These are phyloP conservation scores for Caerostris darwini DNA, from an alignment of 1,140 invertebrate species.

Conservation along the genomic window DNA sequence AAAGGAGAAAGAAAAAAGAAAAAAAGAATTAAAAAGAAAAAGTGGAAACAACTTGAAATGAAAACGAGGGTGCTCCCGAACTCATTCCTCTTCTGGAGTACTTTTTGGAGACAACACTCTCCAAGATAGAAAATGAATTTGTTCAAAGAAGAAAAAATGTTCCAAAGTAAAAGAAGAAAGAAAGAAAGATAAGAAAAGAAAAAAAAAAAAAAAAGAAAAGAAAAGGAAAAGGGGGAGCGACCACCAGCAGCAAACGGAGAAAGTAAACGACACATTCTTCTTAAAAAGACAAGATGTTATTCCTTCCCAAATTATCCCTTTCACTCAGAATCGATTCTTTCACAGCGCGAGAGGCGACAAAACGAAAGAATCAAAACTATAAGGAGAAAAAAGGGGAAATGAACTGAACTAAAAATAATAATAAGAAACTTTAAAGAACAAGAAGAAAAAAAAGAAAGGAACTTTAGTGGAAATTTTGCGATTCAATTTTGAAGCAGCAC, in stretches of 20 bases:
- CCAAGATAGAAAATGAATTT: too few species aligned
- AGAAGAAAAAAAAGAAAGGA: neutral
- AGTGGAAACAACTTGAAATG: neutral
- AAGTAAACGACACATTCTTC: conserved; percentile 28
- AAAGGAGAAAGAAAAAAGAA: too few species aligned
- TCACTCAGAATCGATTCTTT: conserved; percentile 36
- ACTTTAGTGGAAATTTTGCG: conserved; percentile 38
- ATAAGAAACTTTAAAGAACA: neutral
- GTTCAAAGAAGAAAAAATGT: neutral
- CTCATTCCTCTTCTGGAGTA: too few species aligned
- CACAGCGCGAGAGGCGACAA: conserved; percentile 19
- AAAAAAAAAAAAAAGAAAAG: neutral
- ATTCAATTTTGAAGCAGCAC: conserved; percentile 12
- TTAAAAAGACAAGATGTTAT: conserved; percentile 55
- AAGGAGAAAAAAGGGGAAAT: neutral
- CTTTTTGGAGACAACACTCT: too few species aligned
- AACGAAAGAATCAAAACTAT: neutral
- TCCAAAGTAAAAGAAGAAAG: neutral
- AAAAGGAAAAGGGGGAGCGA: neutral
- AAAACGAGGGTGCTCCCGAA: too few species aligned
- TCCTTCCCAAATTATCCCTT: conserved; percentile 49
- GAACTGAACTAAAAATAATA: neutral
- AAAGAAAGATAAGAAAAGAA: neutral
- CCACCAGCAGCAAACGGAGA: neutral
- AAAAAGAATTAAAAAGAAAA: neutral